Evolutionary conservation across 92 coral and sea anemone genomes (phyloP).

Genomic region (Heteractis magnifica): DNA sequence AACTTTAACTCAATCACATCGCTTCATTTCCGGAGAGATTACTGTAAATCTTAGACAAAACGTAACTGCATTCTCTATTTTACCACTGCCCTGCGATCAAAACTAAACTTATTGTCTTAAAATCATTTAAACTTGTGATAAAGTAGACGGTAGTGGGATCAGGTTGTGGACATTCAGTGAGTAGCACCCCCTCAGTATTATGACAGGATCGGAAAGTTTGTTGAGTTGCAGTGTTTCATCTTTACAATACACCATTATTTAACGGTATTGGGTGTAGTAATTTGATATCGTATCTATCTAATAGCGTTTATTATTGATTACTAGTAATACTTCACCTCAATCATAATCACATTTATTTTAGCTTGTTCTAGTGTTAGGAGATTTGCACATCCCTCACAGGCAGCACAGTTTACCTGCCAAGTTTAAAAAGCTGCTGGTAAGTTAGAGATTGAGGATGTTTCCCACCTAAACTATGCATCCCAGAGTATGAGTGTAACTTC

Average conservation of each 20-base stretch:
- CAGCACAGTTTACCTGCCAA: constrained; percentile 96
- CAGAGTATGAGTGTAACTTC: too few species aligned
- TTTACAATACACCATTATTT: not conserved
- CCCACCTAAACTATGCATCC: too few species aligned
- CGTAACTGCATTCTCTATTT: not conserved
- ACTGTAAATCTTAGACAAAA: not conserved
- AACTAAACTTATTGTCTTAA: not conserved
- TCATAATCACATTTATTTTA: constrained; percentile 19
- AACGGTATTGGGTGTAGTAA: not conserved
- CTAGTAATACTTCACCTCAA: not conserved
- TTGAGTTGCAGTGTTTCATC: not conserved
- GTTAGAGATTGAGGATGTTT: constrained; percentile 1
- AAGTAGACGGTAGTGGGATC: not conserved
- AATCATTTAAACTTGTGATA: not conserved
- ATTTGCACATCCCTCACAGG: constrained; percentile 94
- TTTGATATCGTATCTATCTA: not conserved
- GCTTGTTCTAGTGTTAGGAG: constrained; percentile 98
- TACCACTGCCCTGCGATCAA: not conserved
- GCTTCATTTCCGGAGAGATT: not conserved
- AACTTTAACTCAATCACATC: not conserved
- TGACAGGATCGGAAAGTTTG: not conserved
- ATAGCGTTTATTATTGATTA: not conserved
- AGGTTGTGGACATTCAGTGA: not conserved
- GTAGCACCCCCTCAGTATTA: not conserved
- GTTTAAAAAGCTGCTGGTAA: constrained; percentile 91